Conservation (phyloP, 2,888 invertebrate species). For the Rhyacophila evoluta region DNA sequence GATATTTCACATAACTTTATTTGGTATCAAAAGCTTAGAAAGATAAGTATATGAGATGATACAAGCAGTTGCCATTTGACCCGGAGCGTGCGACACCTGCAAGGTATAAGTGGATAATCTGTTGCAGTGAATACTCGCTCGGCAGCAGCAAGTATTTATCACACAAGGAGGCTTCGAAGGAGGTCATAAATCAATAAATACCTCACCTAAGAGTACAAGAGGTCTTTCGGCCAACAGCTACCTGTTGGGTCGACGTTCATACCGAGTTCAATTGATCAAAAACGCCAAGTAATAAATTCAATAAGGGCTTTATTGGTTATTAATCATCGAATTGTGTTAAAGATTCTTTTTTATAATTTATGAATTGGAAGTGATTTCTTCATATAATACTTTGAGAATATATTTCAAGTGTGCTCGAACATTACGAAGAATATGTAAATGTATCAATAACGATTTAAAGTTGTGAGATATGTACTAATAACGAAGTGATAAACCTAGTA, state of each 20-base stretch:
- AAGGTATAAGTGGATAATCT: conserved; percentile 45
- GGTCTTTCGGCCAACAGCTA: neutral
- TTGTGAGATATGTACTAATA: no score
- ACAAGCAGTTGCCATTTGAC: conserved; percentile 50
- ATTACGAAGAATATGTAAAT: no score
- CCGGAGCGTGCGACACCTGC: conserved; percentile 54
- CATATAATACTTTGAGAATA: no score
- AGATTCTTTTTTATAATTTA: no score
- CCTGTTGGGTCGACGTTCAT: neutral
- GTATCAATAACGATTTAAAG: no score
- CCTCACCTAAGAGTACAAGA: conserved; percentile 21
- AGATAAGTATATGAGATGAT: neutral
- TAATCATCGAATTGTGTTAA: neutral
- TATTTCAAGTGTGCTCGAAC: no score
- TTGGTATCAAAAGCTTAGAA: conserved; percentile 18
- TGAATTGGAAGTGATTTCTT: no score
- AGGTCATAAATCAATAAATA: conserved; percentile 33
- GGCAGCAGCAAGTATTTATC: conserved; percentile 23
- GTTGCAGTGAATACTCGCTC: conserved; percentile 13
- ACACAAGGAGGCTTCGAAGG: conserved; percentile 23
- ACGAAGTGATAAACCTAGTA: no score
- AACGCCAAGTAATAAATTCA: neutral
- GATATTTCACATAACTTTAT: no score
- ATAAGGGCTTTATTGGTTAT: conserved; percentile 5
- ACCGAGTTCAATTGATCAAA: conserved; percentile 1